Evolutionary conservation across 2,797 vertebrate genomes (phyloP).

Genomic region (Spatula clypeata): DNA sequence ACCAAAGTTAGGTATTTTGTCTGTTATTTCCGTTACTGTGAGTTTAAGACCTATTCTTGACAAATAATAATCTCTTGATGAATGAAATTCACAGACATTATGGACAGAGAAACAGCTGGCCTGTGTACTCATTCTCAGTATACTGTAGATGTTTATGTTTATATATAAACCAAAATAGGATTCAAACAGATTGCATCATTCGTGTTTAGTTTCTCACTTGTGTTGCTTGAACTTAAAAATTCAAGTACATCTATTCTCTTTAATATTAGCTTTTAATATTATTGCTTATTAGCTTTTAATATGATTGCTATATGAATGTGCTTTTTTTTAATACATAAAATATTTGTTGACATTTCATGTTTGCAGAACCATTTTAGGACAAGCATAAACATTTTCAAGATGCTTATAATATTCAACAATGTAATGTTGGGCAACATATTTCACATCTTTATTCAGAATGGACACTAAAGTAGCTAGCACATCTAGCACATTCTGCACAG

Average conservation of each 20-base stretch:
- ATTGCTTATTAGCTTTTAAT: not conserved
- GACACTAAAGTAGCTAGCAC: not conserved
- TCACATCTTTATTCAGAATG: not conserved
- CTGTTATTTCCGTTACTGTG: not conserved
- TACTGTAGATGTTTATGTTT: not conserved
- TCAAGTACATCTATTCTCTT: not conserved
- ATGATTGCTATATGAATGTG: not conserved
- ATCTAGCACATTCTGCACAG: not conserved
- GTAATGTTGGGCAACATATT: not conserved
- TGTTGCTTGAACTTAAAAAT: not conserved
- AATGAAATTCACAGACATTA: not conserved
- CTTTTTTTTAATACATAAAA: not conserved
- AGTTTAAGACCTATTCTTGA: not conserved
- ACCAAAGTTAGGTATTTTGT: not conserved
- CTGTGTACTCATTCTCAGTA: not conserved
- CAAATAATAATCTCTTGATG: not conserved
- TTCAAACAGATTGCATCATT: not conserved
- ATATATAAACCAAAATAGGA: not conserved
- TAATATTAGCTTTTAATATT: not conserved
- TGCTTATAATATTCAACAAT: not conserved
- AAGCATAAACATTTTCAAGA: not conserved
- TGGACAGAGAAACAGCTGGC: not conserved
- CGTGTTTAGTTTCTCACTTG: not conserved
- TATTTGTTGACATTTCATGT: not conserved
- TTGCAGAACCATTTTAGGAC: not conserved